Base-by-base conservation (phyloP, 2,888 invertebrate genomes). In the Gastracanthus pulcherrimus region DNA sequence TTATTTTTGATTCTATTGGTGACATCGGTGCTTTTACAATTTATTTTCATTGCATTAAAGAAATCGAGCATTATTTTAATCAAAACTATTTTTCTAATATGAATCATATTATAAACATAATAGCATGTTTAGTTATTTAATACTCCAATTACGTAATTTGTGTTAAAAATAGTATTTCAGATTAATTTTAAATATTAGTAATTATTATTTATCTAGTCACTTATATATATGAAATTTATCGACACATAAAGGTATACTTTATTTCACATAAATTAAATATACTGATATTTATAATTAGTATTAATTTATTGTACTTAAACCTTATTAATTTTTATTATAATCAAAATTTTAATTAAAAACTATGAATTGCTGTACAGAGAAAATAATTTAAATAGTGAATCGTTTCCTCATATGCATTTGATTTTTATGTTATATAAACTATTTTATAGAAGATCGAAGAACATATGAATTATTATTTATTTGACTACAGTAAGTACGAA, bases 161-260 rank as follows among this genome's bases (percentile, higher is more conserved):
- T 55, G 55, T 55, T 23, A 55, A 55, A 55, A 55, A 55, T 55
- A 55, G 55, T n/a, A 55, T 55, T 55, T 55, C 26, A 9, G 55
- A 11, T 26, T 55, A 55, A n/a, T 7, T 23, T 55, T 51, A 23
- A 9, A 51, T 51, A 23, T 23, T 55, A 19, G 6, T 55, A 23
- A n/a, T 55, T 55, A 55, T 23, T 23, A n/a, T 55, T 55, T 55
- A 55, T 55, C 26, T 13, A 23, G 55, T 55, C 23, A 23, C 55
- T 55, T 23, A 55, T 55, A 55, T 19, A 55, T n/a, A n/a, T n/a
- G n/a, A n/a, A n/a, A n/a, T n/a, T n/a, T n/a, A n/a, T n/a, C 48
- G 48, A 48, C 19, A 19, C 48, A 48, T 19, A 48, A 48, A 48
- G n/a, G n/a, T n/a, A 1, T 48, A 9, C 7, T 7, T 2, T n/a